Evolutionary conservation across 2,888 invertebrate genomes (phyloP).

Genomic region (Orthosia gracilis): DNA sequence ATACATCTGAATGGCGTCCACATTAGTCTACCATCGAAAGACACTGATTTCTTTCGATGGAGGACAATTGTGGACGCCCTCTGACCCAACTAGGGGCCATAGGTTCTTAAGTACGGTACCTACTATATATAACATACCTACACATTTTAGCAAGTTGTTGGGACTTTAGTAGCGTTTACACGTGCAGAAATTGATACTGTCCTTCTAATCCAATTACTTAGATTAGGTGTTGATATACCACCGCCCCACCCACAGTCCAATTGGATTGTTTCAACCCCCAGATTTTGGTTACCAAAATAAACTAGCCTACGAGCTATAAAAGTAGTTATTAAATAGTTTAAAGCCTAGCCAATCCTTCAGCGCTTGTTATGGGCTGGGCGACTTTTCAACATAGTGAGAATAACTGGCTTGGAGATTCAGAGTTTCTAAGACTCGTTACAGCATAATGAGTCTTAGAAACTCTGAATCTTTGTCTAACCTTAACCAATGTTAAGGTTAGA

Average conservation of each 20-base stretch:
- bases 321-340: background rate
- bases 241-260: background rate
- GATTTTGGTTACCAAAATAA: conserved; percentile 6
- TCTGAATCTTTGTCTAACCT: background rate
- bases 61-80: too few relatives aligned
- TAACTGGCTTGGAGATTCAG: too few relatives aligned
- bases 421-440: too few relatives aligned
- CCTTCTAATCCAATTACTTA: conserved; percentile 45
- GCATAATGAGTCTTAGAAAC: too few relatives aligned
- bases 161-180: conserved; percentile 5
- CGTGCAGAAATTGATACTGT: conserved; percentile 22
- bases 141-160: too few relatives aligned
- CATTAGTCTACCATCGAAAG: too few relatives aligned
- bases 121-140: too few relatives aligned
- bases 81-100: too few relatives aligned
- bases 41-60: too few relatives aligned
- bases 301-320: background rate
- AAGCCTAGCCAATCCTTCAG: background rate
- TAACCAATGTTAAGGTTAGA: too few relatives aligned
- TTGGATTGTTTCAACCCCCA: conserved; percentile 16
- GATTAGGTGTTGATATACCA: conserved; percentile 20
- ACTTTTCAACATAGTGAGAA: background rate
- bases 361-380: background rate
- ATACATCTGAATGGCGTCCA: too few relatives aligned
- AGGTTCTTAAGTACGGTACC: too few relatives aligned